Base-by-base conservation (phyloP, 1,140 invertebrate genomes). In the Macrostomum lignano region DNA sequence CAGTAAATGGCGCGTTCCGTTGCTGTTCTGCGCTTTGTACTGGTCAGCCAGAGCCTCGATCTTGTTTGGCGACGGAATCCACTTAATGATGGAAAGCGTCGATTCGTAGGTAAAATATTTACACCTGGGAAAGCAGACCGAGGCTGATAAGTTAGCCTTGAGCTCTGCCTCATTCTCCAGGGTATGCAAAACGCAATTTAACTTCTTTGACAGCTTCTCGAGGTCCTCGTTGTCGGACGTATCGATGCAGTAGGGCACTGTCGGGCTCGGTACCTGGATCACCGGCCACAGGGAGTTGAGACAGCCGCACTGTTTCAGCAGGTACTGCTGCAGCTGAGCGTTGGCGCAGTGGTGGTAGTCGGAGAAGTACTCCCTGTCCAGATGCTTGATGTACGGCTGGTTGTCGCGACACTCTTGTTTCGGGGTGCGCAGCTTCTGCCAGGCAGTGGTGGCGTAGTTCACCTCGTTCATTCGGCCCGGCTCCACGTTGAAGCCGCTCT, bases 401-500 rank as follows among this genome's bases (percentile, higher is more conserved):
- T 17, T 17, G 9, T 28, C 19, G 7, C 19, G 15, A 9, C 26
- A 28, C 9, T 28, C 19, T 9, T 28, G 26, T 5, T 14, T 14
- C 4, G 26, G 26, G 9, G 26, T 28, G 15, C 14, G 19, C 15
- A 15, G 26, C 19, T 17, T 28, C 4, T 14, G 14, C 26, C 26
- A 28, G 15, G 15, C 19, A 9, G 19, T 17, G 15, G 26, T 14
- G 7, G 15, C 26, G 9, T 28, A 28, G 15, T 28, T 28, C 5
- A 28, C 19, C 15, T 28, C 19, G 26, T 28, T 28, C 26, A 28
- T 28, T 28, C 19, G 15, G 19, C 26, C 26, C 19, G 26, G 26
- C 9, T 28, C 14, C 15, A 28, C 19, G 19, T 28, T 28, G 26
- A 28, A 28, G 4, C 26, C 26, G 19, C 19, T 17, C 19, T 28